These are phyloP conservation scores for Dioctria rufipes DNA, from an alignment of 2,888 invertebrate species.

Conservation along the genomic window DNA sequence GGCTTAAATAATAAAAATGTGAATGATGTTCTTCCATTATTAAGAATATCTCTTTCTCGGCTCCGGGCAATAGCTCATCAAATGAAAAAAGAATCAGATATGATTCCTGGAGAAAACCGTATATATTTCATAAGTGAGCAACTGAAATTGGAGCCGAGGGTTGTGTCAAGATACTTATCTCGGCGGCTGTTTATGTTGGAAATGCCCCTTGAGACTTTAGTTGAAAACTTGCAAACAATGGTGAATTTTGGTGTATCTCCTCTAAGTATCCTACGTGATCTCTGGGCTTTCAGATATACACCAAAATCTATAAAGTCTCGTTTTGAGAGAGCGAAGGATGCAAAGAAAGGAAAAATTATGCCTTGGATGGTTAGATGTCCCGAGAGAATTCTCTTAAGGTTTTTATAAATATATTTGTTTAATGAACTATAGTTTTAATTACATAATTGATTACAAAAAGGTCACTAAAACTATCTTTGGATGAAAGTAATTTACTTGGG, in stretches of 20 bases:
- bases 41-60: slow-evolving; percentile 70
- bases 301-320: slow-evolving; percentile 73
- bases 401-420: slow-evolving; percentile 5
- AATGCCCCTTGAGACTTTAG: slow-evolving; percentile 74
- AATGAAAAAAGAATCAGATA: slow-evolving; percentile 69
- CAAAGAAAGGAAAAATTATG: slow-evolving; percentile 73
- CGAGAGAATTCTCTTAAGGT: slow-evolving; percentile 70
- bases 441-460: slow-evolving; percentile 68
- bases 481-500: slow-evolving; percentile 73
- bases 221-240: slow-evolving; percentile 73
- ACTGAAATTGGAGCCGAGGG: slow-evolving; percentile 71
- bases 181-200: slow-evolving; percentile 74
- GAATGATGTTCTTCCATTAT: slow-evolving; percentile 74
- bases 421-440: slow-evolving; percentile 8
- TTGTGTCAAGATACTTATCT: slow-evolving; percentile 72
- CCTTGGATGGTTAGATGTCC: slow-evolving; percentile 80
- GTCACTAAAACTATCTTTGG: slow-evolving; percentile 66
- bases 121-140: slow-evolving; percentile 75
- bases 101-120: slow-evolving; percentile 72
- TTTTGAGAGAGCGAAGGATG: slow-evolving; percentile 72
- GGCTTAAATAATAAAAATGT: slow-evolving; percentile 71
- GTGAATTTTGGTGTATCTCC: slow-evolving; percentile 73
- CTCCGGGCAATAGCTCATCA: slow-evolving; percentile 63
- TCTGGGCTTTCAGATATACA: slow-evolving; percentile 78
- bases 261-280: slow-evolving; percentile 75